These are phyloP conservation scores for Drosophila bunnanda DNA, from an alignment of 2,888 invertebrate species.

Conservation along the genomic window DNA sequence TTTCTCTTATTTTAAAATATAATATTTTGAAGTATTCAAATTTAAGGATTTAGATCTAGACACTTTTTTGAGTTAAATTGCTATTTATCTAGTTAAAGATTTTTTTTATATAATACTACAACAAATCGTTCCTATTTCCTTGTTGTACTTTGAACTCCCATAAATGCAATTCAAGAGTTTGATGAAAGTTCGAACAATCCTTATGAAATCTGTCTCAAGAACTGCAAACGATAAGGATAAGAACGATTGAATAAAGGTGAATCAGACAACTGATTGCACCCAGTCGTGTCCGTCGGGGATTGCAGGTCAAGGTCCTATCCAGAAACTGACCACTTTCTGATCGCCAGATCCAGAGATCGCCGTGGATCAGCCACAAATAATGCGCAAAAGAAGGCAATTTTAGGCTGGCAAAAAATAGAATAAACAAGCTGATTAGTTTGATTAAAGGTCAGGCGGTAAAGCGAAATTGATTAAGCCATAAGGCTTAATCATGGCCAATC, in stretches of 20 bases:
- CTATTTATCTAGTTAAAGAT: not conserved
- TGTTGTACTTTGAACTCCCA: not conserved
- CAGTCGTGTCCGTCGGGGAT: conserved; percentile 7
- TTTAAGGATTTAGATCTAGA: not conserved
- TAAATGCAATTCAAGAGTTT: not conserved
- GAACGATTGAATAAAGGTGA: not conserved
- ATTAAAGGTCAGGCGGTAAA: conserved; percentile 61
- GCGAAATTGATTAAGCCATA: conserved; percentile 35
- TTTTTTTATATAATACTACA: not conserved
- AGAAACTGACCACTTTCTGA: conserved; percentile 10
- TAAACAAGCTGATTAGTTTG: conserved; percentile 54
- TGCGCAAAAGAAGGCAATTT: conserved; percentile 27
- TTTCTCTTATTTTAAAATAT: no score
- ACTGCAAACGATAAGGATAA: conserved; percentile 16
- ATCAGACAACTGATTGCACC: conserved; percentile 1
- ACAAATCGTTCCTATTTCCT: not conserved
- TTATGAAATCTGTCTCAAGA: not conserved
- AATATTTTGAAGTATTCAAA: no score
- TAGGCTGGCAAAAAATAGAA: conserved; percentile 43
- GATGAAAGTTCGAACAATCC: not conserved
- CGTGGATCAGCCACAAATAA: conserved; percentile 6
- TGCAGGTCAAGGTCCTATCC: conserved; percentile 3
- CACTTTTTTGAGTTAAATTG: not conserved
- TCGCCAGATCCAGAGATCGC: not conserved
- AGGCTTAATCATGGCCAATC: conserved; percentile 47